Evolutionary conservation across 2,797 vertebrate species (phyloP).

Genomic region (Limnodromus scolopaceus): DNA sequence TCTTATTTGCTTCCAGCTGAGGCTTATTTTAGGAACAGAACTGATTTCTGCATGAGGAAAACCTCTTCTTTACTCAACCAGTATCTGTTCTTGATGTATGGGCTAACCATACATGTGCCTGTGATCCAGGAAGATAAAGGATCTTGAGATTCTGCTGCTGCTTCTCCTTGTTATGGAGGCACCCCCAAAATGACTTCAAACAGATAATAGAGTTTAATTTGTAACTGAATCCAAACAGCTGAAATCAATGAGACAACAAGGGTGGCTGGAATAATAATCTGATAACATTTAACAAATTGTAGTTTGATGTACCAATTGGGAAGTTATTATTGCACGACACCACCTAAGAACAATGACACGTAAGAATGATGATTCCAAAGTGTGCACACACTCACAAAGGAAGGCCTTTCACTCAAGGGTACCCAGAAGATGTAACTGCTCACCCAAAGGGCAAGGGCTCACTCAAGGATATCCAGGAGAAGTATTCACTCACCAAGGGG

Average conservation of each 20-base stretch:
- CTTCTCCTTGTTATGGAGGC: not conserved
- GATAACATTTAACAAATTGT: not conserved
- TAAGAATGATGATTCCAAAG: not conserved
- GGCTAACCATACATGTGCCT: not conserved
- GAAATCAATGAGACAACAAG: not conserved
- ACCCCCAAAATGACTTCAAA: not conserved
- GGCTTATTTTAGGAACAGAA: not conserved
- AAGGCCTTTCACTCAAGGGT: not conserved
- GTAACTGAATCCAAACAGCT: not conserved
- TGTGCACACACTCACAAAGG: not conserved
- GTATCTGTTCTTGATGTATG: not conserved
- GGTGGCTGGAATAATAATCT: not conserved
- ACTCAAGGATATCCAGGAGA: not conserved
- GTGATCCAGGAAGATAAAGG: not conserved
- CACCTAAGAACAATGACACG: not conserved
- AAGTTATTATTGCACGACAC: not conserved
- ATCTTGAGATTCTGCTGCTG: not conserved
- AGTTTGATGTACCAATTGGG: not conserved
- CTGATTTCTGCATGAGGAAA: not conserved
- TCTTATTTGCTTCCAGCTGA: not conserved
- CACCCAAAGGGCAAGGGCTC: not conserved
- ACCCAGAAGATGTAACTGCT: not conserved
- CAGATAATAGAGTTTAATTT: not conserved
- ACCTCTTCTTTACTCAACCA: not conserved
- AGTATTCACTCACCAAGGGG: not conserved